These are phyloP conservation scores for Anolis sagrei DNA, from an alignment of 2,113 vertebrate species.

Conservation along the genomic window DNA sequence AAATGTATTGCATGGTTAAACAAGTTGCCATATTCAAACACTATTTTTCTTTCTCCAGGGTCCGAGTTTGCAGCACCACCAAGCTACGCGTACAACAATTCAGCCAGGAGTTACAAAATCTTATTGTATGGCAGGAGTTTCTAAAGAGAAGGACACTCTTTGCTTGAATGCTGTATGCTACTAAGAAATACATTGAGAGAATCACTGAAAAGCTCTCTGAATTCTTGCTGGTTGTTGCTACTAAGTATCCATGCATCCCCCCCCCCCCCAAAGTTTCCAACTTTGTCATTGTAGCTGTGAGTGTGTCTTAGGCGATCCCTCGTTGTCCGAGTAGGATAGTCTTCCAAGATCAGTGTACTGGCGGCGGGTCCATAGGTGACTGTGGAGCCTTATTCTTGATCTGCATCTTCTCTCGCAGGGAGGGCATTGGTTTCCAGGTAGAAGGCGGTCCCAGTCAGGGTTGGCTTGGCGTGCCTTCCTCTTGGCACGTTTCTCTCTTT, in stretches of 20 bases:
- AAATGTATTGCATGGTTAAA: too few species aligned
- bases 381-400: too few species aligned
- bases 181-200: rapidly evolving
- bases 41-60: neutral
- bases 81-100: rapidly evolving
- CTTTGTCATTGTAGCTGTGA: neutral
- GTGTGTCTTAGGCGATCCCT: too few species aligned
- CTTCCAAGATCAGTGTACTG: too few species aligned
- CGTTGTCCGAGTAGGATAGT: too few species aligned
- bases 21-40: neutral
- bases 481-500: too few species aligned
- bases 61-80: rapidly evolving
- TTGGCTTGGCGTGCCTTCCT: too few species aligned
- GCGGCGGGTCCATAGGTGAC: too few species aligned
- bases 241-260: neutral
- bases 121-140: neutral
- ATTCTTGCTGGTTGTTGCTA: rapidly evolving
- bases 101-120: rapidly evolving
- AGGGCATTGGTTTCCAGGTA: too few species aligned
- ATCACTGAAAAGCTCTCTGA: rapidly evolving
- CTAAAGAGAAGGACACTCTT: conserved; percentile 11
- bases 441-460: too few species aligned
- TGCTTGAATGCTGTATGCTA: rapidly evolving
- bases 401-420: too few species aligned
- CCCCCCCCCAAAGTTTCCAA: too few species aligned